Base-by-base conservation (phyloP, 2,113 vertebrate species). In the Eudyptes chrysolophus region DNA sequence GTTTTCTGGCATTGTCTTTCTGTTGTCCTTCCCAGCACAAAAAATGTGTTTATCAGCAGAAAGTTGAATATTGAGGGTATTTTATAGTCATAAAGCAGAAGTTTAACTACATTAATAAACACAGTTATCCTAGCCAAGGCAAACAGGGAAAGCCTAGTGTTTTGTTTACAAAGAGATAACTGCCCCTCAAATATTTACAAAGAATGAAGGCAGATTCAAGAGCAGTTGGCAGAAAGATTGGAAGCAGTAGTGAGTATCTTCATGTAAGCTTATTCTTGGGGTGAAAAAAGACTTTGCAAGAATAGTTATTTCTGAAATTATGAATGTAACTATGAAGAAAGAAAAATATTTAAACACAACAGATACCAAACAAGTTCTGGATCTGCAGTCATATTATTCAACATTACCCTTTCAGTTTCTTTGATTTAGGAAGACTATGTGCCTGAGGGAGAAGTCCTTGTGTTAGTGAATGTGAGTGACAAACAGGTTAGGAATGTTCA, bases 141-240 rank as follows among this genome's bases (percentile, higher is more conserved):
- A 96, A 93, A 92, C 20, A 88, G 87, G 90, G 92, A 86, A 92
- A 95, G 54, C 68, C 84, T 93, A n/a, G 40, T 83, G 70, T 54
- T 94, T 85, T 94, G 61, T 93, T 97, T 90, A 94, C 78, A 80
- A 78, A 83, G 72, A 84, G 57, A 79, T 88, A 79, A 40, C 40
- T 96, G 87, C 78, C 96, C 87, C 94, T 85, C 95, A 95, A 94
- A 94, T 95, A 88, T 92, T 97, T 97, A 77, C 44, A 58, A 74
- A 90, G 78, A 93, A 88, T 38, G 79, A 93, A 92, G 96, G 62
- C 62, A 88, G 83, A 90, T 83, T 90, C 70, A 92, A 93, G 74
- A 95, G 44, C 77, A 82, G 71, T 70, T 97, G 97, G 88, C 90
- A 94, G 78, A 57, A 85, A 36, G 29, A 58, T 9, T 84, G 62